Conservation (phyloP, 2,797 vertebrate genomes). For the Takifugu rubripes region DNA sequence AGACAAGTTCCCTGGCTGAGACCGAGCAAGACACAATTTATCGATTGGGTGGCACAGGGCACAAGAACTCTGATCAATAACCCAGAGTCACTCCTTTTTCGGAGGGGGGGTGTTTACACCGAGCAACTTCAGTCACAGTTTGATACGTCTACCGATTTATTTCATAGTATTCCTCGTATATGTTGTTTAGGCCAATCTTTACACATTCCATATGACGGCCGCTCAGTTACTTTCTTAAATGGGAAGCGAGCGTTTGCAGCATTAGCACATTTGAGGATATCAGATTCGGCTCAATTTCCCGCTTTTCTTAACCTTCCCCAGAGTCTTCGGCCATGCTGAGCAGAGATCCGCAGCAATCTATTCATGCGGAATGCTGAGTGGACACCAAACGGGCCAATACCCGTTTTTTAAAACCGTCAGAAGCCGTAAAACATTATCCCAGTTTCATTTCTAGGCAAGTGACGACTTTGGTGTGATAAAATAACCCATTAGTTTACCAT, state of each 20-base stretch:
- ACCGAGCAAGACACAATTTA: too few relatives aligned
- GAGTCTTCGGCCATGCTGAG: conserved; percentile 4
- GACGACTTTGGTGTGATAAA: conserved; percentile 56
- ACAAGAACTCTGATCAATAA: too few relatives aligned
- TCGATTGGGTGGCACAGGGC: too few relatives aligned
- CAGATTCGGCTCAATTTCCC: conserved; percentile 11
- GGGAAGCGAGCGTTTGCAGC: conserved; percentile 16
- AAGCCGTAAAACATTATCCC: conserved; percentile 39
- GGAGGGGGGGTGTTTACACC: too few relatives aligned
- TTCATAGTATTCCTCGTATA: too few relatives aligned
- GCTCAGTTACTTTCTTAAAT: conserved; percentile 1
- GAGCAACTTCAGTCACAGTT: too few relatives aligned
- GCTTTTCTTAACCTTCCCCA: conserved; percentile 10
- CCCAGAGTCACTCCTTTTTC: too few relatives aligned
- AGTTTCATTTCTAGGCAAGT: conserved; percentile 31
- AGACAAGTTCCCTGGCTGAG: too few relatives aligned
- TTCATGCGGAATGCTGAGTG: conserved; percentile 39
- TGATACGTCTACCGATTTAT: too few relatives aligned
- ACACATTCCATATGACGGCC: too few relatives aligned
- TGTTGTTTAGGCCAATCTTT: too few relatives aligned
- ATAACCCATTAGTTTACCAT: conserved; percentile 46
- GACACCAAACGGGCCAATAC: conserved; percentile 24
- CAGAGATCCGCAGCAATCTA: conserved; percentile 33
- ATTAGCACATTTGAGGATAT: conserved; percentile 19
- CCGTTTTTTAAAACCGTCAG: conserved; percentile 25